Evolutionary conservation across 1,140 invertebrate species (phyloP).

Genomic region (Bombus pascuorum): DNA sequence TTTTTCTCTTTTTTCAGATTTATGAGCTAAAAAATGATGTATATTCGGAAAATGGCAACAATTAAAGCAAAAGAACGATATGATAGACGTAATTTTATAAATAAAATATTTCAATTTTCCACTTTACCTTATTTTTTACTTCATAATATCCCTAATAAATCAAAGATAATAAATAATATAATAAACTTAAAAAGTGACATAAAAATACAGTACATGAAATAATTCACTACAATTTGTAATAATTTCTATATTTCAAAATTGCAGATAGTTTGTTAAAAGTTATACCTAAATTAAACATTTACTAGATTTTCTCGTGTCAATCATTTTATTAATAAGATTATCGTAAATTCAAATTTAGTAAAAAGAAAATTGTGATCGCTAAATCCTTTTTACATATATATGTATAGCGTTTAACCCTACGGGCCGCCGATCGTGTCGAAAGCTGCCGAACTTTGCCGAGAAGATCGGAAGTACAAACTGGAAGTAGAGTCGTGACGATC

Average conservation of each 20-base stretch:
- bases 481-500: conserved; percentile 2
- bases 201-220: too few species aligned
- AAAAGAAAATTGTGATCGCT: too few species aligned
- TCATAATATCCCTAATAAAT: not conserved
- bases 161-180: not conserved
- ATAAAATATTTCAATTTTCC: conserved; percentile 59
- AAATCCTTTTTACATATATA: not conserved
- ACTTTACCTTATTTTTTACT: conserved; percentile 14
- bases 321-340: not conserved
- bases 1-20: conserved; percentile 70
- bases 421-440: conserved; percentile 35
- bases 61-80: conserved; percentile 50
- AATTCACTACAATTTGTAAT: too few species aligned
- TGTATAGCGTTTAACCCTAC: not conserved
- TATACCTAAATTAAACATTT: not conserved
- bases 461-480: conserved; percentile 38
- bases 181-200: not conserved
- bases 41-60: conserved; percentile 64
- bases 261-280: not conserved
- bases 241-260: not conserved
- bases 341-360: not conserved
- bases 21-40: conserved; percentile 77
- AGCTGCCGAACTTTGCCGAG: conserved; percentile 18
- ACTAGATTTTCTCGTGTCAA: not conserved
- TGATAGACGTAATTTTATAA: conserved; percentile 40